Evolutionary conservation across 2,888 invertebrate genomes (phyloP).

Genomic region (Thera britannica): DNA sequence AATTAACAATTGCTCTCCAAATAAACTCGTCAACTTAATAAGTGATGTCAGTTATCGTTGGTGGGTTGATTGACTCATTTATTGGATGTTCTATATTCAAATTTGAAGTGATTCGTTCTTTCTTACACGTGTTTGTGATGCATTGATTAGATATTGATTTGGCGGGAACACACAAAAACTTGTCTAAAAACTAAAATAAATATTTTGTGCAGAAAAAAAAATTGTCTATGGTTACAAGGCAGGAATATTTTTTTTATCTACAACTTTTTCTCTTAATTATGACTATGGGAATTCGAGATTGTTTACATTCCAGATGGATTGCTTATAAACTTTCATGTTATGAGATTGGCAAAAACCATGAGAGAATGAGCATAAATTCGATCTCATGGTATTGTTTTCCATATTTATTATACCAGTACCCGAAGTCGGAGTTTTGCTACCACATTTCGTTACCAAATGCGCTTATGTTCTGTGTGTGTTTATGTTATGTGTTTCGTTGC

Average conservation of each 20-base stretch:
- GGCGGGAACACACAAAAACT: not conserved
- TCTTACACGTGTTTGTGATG: not conserved
- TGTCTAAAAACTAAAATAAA: too few relatives aligned
- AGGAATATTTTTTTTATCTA: too few relatives aligned
- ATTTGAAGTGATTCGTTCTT: slow-evolving; percentile 21
- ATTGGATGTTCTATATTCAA: slow-evolving; percentile 44
- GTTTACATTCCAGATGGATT: slow-evolving; percentile 1
- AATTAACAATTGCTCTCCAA: slow-evolving; percentile 83
- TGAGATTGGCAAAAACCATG: slow-evolving; percentile 3
- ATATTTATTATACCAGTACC: not conserved
- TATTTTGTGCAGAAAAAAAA: too few relatives aligned
- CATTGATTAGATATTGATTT: not conserved
- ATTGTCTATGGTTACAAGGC: too few relatives aligned
- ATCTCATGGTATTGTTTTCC: slow-evolving; percentile 7
- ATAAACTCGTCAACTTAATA: slow-evolving; percentile 79
- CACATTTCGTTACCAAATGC: too few relatives aligned
- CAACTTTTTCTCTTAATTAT: not conserved
- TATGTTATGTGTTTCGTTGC: too few relatives aligned
- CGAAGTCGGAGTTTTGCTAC: too few relatives aligned
- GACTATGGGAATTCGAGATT: slow-evolving; percentile 9
- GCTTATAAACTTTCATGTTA: slow-evolving; percentile 7
- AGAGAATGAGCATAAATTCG: not conserved
- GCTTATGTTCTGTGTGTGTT: too few relatives aligned
- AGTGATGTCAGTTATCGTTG: slow-evolving; percentile 78
- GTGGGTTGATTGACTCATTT: slow-evolving; percentile 67